Base-by-base conservation (phyloP, 2,888 invertebrate species). In the Peribatodes rhomboidaria region DNA sequence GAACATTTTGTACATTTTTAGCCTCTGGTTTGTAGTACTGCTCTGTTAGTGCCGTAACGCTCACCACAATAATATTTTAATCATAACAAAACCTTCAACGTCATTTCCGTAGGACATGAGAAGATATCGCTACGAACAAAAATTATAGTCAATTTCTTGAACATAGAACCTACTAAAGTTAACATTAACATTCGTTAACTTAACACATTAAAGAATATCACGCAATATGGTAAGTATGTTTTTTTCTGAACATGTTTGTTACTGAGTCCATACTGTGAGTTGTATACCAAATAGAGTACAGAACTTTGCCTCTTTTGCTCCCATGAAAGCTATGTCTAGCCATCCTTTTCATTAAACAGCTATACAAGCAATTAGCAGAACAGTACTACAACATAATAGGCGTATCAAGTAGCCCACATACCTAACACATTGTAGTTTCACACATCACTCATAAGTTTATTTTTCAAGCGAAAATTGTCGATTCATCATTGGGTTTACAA, bases 1-100 rank as follows among this genome's bases (percentile, higher is more conserved):
- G 68, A 75, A 79, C 79, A 79, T 82, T 81, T 92, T 91, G 88
- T 90, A 92, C 89, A 87, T 88, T 71, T n/a, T 65, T 86, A 90
- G 88, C 90, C 89, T 90, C 89, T 82, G 75, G 78, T 80, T 83
- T 72, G 73, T 75, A 73, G 80, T 82, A 86, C 88, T 89, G 91
- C 88, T 87, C 86, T 79, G 80, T 83, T 82, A 80, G 85, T 72
- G 54, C 27, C 0, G 7, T 46, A 20, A 22, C 42, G 11, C 11
- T 20, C 20, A n/a, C 9, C 2, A 20, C 11, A 16, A 39, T 35
- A 7, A 35, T 9, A 35, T 14, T 41, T 16, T 41, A n/a, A 3
- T 37, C 6, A n/a, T 37, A 10, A 1, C 13, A 37, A 13, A 1
- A 10, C n/a, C n/a, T n/a, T n/a, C n/a, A n/a, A n/a, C n/a, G n/a